phyloP scores from a whole-genome alignment of 23 tunicate genomes.

The Aplidium turbinatum region DNA sequence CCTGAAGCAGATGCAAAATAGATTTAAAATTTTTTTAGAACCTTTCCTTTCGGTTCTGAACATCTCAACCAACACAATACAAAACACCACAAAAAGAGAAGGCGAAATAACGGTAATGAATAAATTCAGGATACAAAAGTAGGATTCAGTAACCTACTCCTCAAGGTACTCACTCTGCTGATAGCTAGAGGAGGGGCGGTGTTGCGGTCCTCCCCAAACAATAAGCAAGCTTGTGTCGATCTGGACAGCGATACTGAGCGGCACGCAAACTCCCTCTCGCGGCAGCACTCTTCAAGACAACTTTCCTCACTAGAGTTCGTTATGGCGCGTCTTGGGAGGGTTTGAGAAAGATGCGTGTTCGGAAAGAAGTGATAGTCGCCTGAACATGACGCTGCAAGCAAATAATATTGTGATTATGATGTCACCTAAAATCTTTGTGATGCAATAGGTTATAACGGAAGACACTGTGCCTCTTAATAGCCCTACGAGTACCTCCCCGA shows the following conservation, averaged over 20 bases:
- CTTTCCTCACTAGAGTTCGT: slow-evolving; percentile 28
- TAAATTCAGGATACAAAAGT: no score
- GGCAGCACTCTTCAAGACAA: slow-evolving; percentile 70
- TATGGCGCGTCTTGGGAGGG: slow-evolving; percentile 38
- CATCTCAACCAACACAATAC: no score
- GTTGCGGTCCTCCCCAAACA: slow-evolving; percentile 81
- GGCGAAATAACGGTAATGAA: no score
- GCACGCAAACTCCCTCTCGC: slow-evolving; percentile 56
- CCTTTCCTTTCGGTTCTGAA: no score
- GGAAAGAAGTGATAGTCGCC: slow-evolving; percentile 81
- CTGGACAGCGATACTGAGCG: slow-evolving; percentile 70
- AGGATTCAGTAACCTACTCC: no score
- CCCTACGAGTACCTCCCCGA: no score
- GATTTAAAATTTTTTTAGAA: no score
- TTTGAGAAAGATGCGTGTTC: slow-evolving; percentile 71
- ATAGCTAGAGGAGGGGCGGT: slow-evolving; percentile 86
- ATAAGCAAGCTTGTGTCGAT: slow-evolving; percentile 46
- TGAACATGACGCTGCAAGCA: slow-evolving; percentile 60
- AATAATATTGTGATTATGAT: no score
- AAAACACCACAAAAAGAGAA: no score
- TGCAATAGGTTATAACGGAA: no score
- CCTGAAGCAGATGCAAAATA: not conserved
- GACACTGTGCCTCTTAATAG: no score
- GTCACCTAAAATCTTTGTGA: no score
- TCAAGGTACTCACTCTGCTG: slow-evolving; percentile 68